Conservation (phyloP, 2,113 vertebrate genomes). For the Aegithalos caudatus region DNA sequence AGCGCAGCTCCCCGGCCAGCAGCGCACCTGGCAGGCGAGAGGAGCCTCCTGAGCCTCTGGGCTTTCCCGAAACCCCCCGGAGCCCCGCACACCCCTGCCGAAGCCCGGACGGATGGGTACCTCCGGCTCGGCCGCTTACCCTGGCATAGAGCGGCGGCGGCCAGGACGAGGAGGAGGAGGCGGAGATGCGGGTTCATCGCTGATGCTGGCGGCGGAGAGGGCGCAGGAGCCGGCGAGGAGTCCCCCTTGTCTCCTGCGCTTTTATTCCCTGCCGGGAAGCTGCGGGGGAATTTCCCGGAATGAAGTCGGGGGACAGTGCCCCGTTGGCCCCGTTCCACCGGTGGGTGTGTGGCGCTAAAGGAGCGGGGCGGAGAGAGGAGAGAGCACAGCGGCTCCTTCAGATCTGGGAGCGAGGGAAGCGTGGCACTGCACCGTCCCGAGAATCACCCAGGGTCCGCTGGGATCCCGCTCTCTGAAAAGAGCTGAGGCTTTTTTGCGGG, state of each 20-base stretch:
- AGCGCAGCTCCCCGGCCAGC: conserved; percentile 44
- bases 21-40: neutral
- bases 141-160: neutral
- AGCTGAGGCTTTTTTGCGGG: neutral
- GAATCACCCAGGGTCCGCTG: neutral
- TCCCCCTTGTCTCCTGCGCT: neutral
- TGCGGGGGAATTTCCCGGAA: neutral
- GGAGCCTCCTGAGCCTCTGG: neutral
- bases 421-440: rapidly evolving
- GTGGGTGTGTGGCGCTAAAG: neutral
- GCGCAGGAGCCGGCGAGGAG: neutral
- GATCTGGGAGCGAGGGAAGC: too few species aligned
- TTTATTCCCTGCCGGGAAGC: neutral
- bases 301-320: too few species aligned
- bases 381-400: neutral
- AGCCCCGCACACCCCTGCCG: neutral
- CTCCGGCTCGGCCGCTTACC: neutral
- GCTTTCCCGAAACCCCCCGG: too few species aligned
- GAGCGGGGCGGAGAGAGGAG: neutral
- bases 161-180: neutral
- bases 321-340: neutral
- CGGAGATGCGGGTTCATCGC: neutral
- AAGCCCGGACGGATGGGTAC: too few species aligned
- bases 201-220: neutral
- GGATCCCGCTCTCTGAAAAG: neutral